Base-by-base conservation (phyloP, 2,888 invertebrate genomes). In the Antheraea yamamai region DNA sequence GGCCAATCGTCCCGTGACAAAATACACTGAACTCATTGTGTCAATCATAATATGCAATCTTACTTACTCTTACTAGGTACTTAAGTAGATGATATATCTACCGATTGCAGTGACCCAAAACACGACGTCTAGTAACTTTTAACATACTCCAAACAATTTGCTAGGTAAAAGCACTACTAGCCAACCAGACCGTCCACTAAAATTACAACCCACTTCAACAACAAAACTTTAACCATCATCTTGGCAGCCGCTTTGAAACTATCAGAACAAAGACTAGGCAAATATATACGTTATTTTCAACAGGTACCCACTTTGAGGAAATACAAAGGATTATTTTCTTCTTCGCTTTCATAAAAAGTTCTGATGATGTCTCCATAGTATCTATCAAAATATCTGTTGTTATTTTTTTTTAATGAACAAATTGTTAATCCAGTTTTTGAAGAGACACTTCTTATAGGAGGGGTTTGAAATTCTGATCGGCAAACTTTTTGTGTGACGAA, bases 191-290 rank as follows among this genome's bases (percentile, higher is more conserved):
- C 87, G 89, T 91, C 89, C 90, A 87, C 88, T 90, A 86, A 90
- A 91, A 91, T 92, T 90, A 91, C 88, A 87, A 82, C 83, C 85
- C 87, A 87, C 87, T 88, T 82, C 81, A 86, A 85, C 86, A 88
- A 86, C 86, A 86, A 86, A 91, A 91, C 86, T 91, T 89, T 84
- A 85, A 80, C 84, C 81, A 86, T 82, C 86, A 82, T 89, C 89
- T 87, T 85, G 73, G 81, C 84, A 85, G 82, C 84, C 82, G 85
- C 85, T 86, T 79, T 79, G 84, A 84, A 83, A 81, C 79, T 79
- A 81, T 76, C 75, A 72, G 72, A 68, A 47, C 73, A 77, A 76
- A 26, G 10, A 30, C 51, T 75, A 47, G 7, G 58, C 73, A 73
- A 73, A 70, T 72, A 66, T 20, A 16, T 35, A 72, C 20, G 10